Evolutionary conservation across 2,113 vertebrate species (phyloP).

Genomic region (Thamnaconus septentrionalis): DNA sequence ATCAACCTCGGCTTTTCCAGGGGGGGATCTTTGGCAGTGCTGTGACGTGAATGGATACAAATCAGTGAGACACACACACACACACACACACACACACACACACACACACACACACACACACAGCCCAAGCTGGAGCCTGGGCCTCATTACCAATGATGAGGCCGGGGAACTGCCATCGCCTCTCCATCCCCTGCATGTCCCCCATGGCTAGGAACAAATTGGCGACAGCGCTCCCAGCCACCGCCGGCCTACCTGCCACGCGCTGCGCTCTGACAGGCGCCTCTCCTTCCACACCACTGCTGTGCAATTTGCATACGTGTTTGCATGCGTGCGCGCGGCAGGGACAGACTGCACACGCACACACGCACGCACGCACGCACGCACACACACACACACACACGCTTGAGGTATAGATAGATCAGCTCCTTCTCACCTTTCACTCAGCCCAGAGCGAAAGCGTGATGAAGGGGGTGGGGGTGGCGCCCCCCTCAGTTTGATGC

Average conservation of each 20-base stretch:
- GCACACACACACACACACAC: neutral
- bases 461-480: no score
- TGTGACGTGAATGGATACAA: constrained; percentile 49
- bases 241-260: constrained; percentile 57
- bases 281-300: constrained; percentile 29
- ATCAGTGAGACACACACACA: constrained; percentile 18
- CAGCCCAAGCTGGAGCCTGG: constrained; percentile 45
- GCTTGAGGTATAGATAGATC: constrained; percentile 10
- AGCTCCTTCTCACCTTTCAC: constrained; percentile 4
- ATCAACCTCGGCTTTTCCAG: constrained; percentile 48
- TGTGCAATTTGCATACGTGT: constrained; percentile 6
- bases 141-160: constrained; percentile 79
- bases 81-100: constrained; percentile 26
- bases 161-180: constrained; percentile 74
- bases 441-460: neutral
- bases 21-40: constrained; percentile 47
- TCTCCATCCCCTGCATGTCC: constrained; percentile 80
- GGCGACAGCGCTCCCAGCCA: constrained; percentile 76
- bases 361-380: neutral
- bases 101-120: constrained; percentile 7
- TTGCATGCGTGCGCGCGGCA: neutral
- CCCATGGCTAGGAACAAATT: constrained; percentile 84
- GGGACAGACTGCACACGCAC: neutral
- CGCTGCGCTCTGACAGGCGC: constrained; percentile 49
- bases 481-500: no score